Percentiles rank a stretch among this genome's conserved stretches.
phyloP scores from a whole-genome alignment of 2,797 vertebrate genomes.

The Protosalanx chinensis region DNA sequence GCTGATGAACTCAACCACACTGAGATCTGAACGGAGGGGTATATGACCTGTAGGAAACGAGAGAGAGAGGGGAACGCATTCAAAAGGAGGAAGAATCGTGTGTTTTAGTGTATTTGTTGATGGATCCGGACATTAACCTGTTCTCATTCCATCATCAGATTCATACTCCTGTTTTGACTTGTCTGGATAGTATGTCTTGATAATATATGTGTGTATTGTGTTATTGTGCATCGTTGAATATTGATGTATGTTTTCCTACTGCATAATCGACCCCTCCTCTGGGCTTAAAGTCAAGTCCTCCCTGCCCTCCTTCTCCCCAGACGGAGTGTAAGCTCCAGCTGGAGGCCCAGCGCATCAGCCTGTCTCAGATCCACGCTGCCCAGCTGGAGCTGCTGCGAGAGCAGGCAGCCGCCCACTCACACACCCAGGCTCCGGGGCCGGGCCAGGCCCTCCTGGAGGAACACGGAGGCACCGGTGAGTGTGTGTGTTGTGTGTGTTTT shows the following conservation, averaged over 20 bases:
- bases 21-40: too few species aligned
- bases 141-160: too few species aligned
- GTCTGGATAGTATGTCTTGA: too few species aligned
- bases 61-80: too few species aligned
- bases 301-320: slow-evolving; percentile 59
- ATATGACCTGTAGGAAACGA: too few species aligned
- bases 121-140: too few species aligned
- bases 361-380: slow-evolving; percentile 87
- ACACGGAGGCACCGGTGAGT: slow-evolving; percentile 67
- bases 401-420: slow-evolving; percentile 73
- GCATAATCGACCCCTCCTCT: not conserved
- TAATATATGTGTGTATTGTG: too few species aligned
- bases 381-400: slow-evolving; percentile 86
- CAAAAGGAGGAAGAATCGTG: too few species aligned
- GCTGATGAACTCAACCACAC: too few species aligned
- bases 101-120: too few species aligned
- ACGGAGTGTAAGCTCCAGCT: slow-evolving; percentile 84
- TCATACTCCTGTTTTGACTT: too few species aligned
- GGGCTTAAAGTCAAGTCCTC: not conserved
- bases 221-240: too few species aligned
- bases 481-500: not conserved
- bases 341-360: slow-evolving; percentile 92
- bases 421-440: slow-evolving; percentile 74
- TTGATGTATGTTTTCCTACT: not conserved
- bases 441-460: slow-evolving; percentile 61